Evolutionary conservation across 2,797 vertebrate genomes (phyloP).

Genomic region (Coracias cyanogaster): DNA sequence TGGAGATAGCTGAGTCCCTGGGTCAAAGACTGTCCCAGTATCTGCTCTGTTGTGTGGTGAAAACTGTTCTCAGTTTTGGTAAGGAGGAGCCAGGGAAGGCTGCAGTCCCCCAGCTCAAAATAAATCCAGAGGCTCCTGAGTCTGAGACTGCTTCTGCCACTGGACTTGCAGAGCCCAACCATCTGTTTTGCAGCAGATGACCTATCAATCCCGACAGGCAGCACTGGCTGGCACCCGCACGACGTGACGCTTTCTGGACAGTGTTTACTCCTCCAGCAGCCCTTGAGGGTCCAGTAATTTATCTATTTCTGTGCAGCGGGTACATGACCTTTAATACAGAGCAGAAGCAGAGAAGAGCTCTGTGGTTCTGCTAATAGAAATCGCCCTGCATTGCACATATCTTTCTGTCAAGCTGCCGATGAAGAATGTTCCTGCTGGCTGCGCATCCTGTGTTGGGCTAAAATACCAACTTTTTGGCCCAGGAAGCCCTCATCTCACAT

Average conservation of each 20-base stretch:
- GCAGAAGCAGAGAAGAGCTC: not conserved
- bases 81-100: not conserved
- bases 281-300: not conserved
- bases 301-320: not conserved
- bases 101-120: not conserved
- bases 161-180: not conserved
- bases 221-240: not conserved
- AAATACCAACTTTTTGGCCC: not conserved
- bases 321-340: not conserved
- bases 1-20: not conserved
- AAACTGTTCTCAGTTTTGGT: not conserved
- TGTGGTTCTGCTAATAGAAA: not conserved
- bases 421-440: not conserved
- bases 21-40: not conserved
- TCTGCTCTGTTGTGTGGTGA: not conserved
- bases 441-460: not conserved
- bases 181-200: not conserved
- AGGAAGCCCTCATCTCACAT: not conserved
- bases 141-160: not conserved
- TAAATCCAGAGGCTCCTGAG: not conserved
- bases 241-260: not conserved
- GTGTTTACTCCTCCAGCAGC: not conserved
- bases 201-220: not conserved
- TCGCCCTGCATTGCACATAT: not conserved
- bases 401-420: not conserved